Evolutionary conservation across 2,888 invertebrate species (phyloP).

Genomic region (Ceriagrion tenellum): DNA sequence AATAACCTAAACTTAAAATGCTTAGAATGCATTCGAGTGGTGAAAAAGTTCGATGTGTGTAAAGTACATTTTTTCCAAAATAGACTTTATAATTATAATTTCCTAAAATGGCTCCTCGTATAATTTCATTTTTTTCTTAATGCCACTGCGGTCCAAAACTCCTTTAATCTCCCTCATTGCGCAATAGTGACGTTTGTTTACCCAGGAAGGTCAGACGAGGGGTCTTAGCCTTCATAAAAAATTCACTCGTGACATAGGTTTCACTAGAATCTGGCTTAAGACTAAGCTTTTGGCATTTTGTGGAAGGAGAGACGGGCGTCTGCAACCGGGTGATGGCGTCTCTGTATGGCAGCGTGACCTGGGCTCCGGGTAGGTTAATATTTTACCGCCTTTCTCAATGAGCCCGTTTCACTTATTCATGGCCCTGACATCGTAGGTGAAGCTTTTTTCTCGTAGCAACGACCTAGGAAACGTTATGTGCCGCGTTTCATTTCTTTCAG

Average conservation of each 20-base stretch:
- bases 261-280: not conserved
- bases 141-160: no score
- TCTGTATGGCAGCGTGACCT: not conserved
- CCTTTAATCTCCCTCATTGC: no score
- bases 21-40: no score
- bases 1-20: no score
- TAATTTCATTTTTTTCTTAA: no score
- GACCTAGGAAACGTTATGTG: not conserved
- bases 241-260: not conserved
- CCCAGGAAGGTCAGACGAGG: no score
- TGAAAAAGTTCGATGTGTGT: no score
- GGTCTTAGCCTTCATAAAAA: not conserved
- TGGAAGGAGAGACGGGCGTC: not conserved
- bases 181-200: no score
- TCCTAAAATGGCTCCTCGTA: no score
- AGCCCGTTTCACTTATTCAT: not conserved
- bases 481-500: not conserved
- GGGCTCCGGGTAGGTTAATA: not conserved
- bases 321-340: not conserved
- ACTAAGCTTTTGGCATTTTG: not conserved
- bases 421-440: not conserved
- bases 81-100: no score
- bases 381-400: not conserved
- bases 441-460: not conserved
- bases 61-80: no score